A percentile compares a stretch with the other conserved stretches of the same genome.
phyloP scores from a whole-genome alignment of 2,888 invertebrate species.

The Mythimna loreyi region DNA sequence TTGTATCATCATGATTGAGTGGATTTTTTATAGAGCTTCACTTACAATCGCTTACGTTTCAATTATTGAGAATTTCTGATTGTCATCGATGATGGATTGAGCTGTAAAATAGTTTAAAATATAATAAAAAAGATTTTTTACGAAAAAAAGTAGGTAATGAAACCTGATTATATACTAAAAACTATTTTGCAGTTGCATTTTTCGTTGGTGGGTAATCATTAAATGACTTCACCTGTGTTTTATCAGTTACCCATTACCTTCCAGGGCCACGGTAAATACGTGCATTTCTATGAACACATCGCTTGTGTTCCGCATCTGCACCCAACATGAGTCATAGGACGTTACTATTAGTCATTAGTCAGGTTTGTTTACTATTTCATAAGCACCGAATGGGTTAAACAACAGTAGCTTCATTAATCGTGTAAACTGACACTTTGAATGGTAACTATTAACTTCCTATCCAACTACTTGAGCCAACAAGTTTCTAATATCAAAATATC shows the following conservation, averaged over 20 bases:
- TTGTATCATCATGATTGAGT: constrained; percentile 44
- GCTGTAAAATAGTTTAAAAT: neutral
- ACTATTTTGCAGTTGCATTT: neutral
- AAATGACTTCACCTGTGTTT: no score
- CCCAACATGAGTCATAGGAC: constrained; percentile 72
- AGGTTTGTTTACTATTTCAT: constrained; percentile 79
- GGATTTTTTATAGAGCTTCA: constrained; percentile 42
- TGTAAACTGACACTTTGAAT: constrained; percentile 43
- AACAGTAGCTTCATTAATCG: constrained; percentile 60
- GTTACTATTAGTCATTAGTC: constrained; percentile 72
- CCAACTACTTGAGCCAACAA: constrained; percentile 22
- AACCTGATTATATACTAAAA: neutral
- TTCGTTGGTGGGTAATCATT: no score
- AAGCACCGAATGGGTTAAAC: constrained; percentile 75
- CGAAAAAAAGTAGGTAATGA: neutral
- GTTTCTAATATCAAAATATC: constrained; percentile 25
- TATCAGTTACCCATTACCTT: no score
- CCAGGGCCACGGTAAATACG: neutral
- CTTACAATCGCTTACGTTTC: constrained; percentile 24
- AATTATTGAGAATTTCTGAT: constrained; percentile 35
- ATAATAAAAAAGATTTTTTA: neutral
- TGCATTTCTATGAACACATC: constrained; percentile 11
- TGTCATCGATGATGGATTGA: constrained; percentile 18
- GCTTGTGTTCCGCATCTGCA: constrained; percentile 47
- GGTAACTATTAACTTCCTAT: constrained; percentile 39